A percentile compares a stretch with the other conserved stretches of the same genome.
These are phyloP conservation scores for Lacanobia oleracea DNA, from an alignment of 2,888 invertebrate genomes.

Conservation along the genomic window DNA sequence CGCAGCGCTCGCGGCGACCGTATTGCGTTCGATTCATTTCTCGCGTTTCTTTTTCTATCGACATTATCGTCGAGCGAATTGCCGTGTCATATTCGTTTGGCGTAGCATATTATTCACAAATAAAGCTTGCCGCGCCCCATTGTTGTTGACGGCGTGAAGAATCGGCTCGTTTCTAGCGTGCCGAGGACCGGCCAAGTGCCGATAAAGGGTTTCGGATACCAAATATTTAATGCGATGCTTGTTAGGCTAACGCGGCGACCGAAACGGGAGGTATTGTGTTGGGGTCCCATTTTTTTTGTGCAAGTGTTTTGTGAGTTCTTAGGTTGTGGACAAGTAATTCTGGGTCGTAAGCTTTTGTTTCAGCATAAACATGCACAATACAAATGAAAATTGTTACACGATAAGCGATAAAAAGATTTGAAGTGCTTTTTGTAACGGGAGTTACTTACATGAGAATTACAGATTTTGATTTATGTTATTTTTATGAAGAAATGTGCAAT, in stretches of 20 bases:
- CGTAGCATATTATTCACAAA: slow-evolving; percentile 87
- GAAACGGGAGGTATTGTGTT: slow-evolving; percentile 66
- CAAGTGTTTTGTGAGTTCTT: slow-evolving; percentile 51
- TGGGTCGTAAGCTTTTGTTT: slow-evolving; percentile 57
- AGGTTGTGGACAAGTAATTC: slow-evolving; percentile 56
- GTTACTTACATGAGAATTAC: slow-evolving; percentile 4
- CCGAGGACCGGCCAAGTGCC: slow-evolving; percentile 71
- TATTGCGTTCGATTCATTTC: slow-evolving; percentile 41
- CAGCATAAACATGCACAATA: slow-evolving; percentile 43
- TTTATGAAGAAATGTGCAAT: neutral
- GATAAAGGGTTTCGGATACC: slow-evolving; percentile 78
- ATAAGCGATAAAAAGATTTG: slow-evolving; percentile 34
- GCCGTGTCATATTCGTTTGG: slow-evolving; percentile 83
- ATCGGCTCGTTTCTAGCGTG: slow-evolving; percentile 80
- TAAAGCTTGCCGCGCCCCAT: slow-evolving; percentile 83
- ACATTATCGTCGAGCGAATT: slow-evolving; percentile 78
- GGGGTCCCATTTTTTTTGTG: slow-evolving; percentile 42
- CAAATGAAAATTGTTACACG: slow-evolving; percentile 58
- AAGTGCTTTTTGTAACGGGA: slow-evolving; percentile 31
- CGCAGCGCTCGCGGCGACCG: slow-evolving; percentile 24
- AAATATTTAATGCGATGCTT: slow-evolving; percentile 81
- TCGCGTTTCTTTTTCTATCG: slow-evolving; percentile 55
- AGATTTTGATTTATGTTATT: slow-evolving; percentile 14
- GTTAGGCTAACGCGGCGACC: slow-evolving; percentile 73
- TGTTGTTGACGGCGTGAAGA: slow-evolving; percentile 80